Percentiles rank a stretch among this genome's conserved stretches.
Evolutionary conservation across 2,797 vertebrate species (phyloP).

Genomic region (Arctocebus calabarensis): DNA sequence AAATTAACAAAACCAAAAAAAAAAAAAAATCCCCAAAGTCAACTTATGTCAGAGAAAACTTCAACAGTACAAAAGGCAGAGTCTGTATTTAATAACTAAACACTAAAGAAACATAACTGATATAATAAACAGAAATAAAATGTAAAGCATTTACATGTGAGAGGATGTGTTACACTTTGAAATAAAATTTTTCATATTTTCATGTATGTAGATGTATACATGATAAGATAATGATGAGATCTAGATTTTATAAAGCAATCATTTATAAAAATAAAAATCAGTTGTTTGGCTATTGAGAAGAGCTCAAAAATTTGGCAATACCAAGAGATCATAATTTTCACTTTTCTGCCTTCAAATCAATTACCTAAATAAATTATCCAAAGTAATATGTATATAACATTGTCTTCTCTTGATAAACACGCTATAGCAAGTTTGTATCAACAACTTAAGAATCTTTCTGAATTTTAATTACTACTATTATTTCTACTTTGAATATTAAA

Average conservation of each 20-base stretch:
- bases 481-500: background rate
- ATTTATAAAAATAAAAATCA: background rate
- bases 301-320: background rate
- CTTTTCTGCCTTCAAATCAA: background rate
- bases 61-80: background rate
- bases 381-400: background rate
- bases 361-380: background rate
- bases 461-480: background rate
- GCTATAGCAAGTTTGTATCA: background rate
- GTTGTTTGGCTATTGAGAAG: background rate
- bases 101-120: background rate
- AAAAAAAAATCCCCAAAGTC: background rate
- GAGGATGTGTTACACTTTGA: background rate
- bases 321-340: background rate
- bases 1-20: background rate
- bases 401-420: background rate
- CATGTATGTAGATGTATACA: background rate
- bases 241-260: background rate
- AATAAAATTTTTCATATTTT: background rate
- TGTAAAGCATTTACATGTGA: background rate
- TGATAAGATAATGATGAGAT: background rate
- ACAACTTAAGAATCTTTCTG: background rate
- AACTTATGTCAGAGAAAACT: background rate
- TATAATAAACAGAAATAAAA: background rate
- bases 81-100: background rate